phyloP scores from a whole-genome alignment of 1,140 invertebrate genomes.

The Brachionus sp. region DNA sequence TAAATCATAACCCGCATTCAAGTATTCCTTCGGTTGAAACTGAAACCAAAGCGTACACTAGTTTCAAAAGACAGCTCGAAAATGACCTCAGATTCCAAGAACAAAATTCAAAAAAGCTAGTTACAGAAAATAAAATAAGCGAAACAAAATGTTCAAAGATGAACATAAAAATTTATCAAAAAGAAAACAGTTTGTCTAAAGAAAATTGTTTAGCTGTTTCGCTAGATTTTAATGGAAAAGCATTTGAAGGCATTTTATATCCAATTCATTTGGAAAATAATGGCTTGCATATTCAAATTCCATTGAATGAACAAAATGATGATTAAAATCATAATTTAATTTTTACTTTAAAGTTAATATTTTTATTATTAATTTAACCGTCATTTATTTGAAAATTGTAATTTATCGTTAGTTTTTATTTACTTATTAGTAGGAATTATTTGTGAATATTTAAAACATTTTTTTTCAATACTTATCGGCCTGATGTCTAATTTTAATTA shows the following conservation, averaged over 20 bases:
- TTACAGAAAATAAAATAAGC: background rate
- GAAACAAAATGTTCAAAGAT: background rate
- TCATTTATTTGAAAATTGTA: background rate
- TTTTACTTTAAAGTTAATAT: background rate
- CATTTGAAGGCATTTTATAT: constrained; percentile 62
- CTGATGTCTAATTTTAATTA: background rate
- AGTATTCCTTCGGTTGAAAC: background rate
- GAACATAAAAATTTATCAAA: constrained; percentile 28
- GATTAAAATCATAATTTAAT: background rate
- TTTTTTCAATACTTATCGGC: background rate
- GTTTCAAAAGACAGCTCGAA: constrained; percentile 34
- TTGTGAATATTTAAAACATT: background rate
- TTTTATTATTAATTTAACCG: background rate
- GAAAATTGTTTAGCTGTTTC: constrained; percentile 76
- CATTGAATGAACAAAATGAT: background rate
- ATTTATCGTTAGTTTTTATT: background rate
- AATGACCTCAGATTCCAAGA: background rate
- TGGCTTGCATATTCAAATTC: constrained; percentile 19
- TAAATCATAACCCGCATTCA: background rate
- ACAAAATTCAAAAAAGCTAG: background rate
- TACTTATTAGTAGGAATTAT: background rate
- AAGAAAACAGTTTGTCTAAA: background rate
- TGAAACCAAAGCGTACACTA: background rate
- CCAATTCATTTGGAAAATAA: background rate
- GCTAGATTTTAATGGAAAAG: constrained; percentile 87